A percentile compares a stretch with the other conserved stretches of the same genome.
phyloP scores from a whole-genome alignment of 1,140 invertebrate genomes.

The Anthonomus grandis region DNA sequence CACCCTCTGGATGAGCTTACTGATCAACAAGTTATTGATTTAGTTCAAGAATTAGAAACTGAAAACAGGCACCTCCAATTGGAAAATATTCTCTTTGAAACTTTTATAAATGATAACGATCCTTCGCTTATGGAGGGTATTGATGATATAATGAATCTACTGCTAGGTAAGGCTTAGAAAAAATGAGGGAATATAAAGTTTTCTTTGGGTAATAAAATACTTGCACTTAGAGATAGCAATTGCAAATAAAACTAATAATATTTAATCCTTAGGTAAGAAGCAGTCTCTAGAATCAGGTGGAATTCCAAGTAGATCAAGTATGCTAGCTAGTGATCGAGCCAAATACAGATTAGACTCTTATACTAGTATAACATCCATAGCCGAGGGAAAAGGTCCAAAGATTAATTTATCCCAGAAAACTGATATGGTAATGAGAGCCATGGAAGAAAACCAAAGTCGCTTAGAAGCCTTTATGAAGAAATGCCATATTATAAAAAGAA shows the following conservation, averaged over 20 bases:
- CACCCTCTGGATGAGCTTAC: slow-evolving; percentile 26
- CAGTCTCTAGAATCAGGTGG: too few species aligned
- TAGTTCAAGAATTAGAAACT: slow-evolving; percentile 22
- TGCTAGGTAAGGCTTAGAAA: background rate
- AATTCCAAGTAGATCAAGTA: background rate
- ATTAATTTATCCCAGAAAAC: slow-evolving; percentile 39
- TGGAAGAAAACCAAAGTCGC: slow-evolving; percentile 34
- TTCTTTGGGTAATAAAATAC: too few species aligned
- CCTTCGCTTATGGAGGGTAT: slow-evolving; percentile 21
- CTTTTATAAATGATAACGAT: slow-evolving; percentile 24
- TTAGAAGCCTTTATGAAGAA: slow-evolving; percentile 32
- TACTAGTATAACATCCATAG: slow-evolving; percentile 22
- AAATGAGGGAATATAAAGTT: too few species aligned
- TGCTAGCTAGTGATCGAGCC: background rate
- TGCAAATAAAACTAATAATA: too few species aligned
- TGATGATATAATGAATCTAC: slow-evolving; percentile 18
- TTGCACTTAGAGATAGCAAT: too few species aligned
- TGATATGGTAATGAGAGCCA: slow-evolving; percentile 39
- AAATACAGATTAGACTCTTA: slow-evolving; percentile 21
- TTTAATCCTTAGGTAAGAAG: too few species aligned
- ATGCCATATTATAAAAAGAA: slow-evolving; percentile 31
- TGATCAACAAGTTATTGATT: slow-evolving; percentile 26
- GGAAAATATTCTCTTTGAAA: slow-evolving; percentile 23
- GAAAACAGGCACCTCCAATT: slow-evolving; percentile 19
- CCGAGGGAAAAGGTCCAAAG: slow-evolving; percentile 30